A percentile compares a stretch with the other conserved stretches of the same genome.
These are phyloP conservation scores for Ophioderma brevispina DNA, from an alignment of 35 echinoderm and acorn worm genomes.

Conservation along the genomic window DNA sequence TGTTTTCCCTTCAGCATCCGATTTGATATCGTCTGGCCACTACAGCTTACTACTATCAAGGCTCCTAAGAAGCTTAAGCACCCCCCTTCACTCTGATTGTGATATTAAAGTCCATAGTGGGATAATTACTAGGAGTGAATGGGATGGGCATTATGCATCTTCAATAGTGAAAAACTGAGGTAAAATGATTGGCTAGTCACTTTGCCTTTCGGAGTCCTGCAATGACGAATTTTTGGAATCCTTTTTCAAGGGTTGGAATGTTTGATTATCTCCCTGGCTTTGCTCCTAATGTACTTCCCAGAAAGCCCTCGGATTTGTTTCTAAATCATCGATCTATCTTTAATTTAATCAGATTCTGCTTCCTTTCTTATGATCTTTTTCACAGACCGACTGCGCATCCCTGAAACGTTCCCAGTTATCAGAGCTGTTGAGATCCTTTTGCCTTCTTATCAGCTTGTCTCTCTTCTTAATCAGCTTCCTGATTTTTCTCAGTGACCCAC, in stretches of 20 bases:
- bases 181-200: conserved; percentile 35
- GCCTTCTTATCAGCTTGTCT: conserved; percentile 12
- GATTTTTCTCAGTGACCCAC: conserved; percentile 18
- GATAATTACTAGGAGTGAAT: conserved; percentile 1
- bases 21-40: conserved; percentile 11
- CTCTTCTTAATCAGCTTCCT: background rate
- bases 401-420: background rate
- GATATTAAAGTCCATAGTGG: conserved; percentile 8
- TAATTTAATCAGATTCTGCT: background rate
- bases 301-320: conserved; percentile 5
- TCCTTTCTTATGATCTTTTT: background rate
- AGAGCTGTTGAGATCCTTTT: background rate
- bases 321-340: conserved; percentile 10
- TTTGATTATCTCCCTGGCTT: background rate
- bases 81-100: conserved; percentile 4
- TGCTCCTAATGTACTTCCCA: background rate
- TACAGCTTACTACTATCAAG: background rate
- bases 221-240: background rate
- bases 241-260: background rate
- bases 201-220: background rate
- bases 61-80: background rate
- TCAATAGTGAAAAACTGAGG: conserved; percentile 30
- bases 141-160: background rate
- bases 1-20: background rate
- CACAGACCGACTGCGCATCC: background rate